Conservation (phyloP, 2,888 invertebrate species). For the Crepidodera aurea region DNA sequence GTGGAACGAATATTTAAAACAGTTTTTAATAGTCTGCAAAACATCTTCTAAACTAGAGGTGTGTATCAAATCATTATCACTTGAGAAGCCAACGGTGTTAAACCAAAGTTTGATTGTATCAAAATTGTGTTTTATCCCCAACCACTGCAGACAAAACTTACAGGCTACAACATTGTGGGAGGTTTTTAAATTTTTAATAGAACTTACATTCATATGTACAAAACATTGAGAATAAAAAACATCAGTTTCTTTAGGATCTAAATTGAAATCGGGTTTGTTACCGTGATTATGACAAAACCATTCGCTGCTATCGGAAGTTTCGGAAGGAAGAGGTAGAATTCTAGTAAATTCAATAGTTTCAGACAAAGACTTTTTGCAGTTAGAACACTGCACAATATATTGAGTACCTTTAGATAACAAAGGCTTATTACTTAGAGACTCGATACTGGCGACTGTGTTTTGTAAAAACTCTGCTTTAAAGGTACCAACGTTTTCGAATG, state of each 20-base stretch:
- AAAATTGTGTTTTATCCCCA: constrained; percentile 64
- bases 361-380: constrained; percentile 52
- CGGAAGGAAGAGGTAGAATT: constrained; percentile 70
- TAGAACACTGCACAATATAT: constrained; percentile 62
- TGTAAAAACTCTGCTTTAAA: constrained; percentile 54
- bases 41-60: constrained; percentile 62
- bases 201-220: constrained; percentile 58
- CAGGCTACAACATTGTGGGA: constrained; percentile 67
- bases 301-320: constrained; percentile 68
- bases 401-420: constrained; percentile 62
- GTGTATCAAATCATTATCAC: constrained; percentile 46
- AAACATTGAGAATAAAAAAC: constrained; percentile 68
- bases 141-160: constrained; percentile 67
- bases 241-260: constrained; percentile 65
- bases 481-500: constrained; percentile 46
- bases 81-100: constrained; percentile 64
- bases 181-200: constrained; percentile 61
- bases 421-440: constrained; percentile 46
- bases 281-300: constrained; percentile 71
- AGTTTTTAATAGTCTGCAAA: constrained; percentile 64
- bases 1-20: constrained; percentile 64
- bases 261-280: constrained; percentile 41
- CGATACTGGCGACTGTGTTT: constrained; percentile 36
- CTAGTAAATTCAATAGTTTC: constrained; percentile 63
- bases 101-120: constrained; percentile 66